Evolutionary conservation across 2,113 vertebrate species (phyloP).

Genomic region (Antigone vipio): DNA sequence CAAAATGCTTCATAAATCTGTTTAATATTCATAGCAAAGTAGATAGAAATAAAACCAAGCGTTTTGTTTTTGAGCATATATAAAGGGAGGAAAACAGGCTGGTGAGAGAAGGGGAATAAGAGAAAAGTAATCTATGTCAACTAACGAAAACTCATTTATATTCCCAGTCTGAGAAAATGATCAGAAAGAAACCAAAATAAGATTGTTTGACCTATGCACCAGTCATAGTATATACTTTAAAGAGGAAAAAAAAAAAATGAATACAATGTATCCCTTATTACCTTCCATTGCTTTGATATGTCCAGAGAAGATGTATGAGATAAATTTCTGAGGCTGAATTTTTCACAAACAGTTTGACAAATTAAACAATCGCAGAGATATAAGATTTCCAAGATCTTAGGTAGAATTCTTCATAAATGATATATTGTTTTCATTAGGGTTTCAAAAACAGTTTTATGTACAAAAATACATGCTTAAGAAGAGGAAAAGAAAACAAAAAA

Average conservation of each 20-base stretch:
- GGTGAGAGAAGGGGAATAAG: not conserved
- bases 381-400: slow-evolving; percentile 34
- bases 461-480: slow-evolving; percentile 15
- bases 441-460: slow-evolving; percentile 33
- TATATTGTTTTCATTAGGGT: slow-evolving; percentile 44
- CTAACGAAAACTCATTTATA: slow-evolving; percentile 42
- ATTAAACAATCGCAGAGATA: slow-evolving; percentile 56
- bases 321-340: slow-evolving; percentile 32
- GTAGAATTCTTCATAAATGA: slow-evolving; percentile 41
- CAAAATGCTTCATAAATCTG: slow-evolving; percentile 24
- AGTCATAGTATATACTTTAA: slow-evolving; percentile 17
- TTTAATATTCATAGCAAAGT: slow-evolving; percentile 26
- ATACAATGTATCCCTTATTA: slow-evolving; percentile 31
- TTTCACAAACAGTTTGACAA: slow-evolving; percentile 51
- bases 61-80: not conserved
- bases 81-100: not conserved
- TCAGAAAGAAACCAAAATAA: slow-evolving; percentile 50
- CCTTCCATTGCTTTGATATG: slow-evolving; percentile 4
- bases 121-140: slow-evolving; percentile 51
- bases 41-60: not conserved
- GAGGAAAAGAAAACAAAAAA: not conserved
- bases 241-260: not conserved
- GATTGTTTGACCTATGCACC: slow-evolving; percentile 57
- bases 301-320: slow-evolving; percentile 42
- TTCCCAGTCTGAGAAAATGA: slow-evolving; percentile 21